Evolutionary conservation across 2,888 invertebrate species (phyloP).

Genomic region (Phaedon cochleariae): DNA sequence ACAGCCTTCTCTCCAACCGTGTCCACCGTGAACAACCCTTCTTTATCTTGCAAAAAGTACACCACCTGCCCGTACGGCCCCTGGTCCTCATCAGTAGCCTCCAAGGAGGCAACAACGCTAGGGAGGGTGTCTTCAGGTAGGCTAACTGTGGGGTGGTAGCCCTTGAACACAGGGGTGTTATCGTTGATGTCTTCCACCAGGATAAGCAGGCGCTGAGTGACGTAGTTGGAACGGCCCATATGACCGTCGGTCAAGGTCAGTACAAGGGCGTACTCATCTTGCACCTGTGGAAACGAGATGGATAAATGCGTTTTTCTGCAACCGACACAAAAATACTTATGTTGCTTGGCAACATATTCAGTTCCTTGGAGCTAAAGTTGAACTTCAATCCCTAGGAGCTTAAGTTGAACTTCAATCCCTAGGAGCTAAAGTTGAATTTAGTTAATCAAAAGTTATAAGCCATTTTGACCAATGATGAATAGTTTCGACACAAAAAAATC

Average conservation of each 20-base stretch:
- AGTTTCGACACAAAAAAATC: too few species aligned
- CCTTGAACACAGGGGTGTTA: constrained; percentile 87
- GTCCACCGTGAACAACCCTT: constrained; percentile 79
- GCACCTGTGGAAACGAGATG: constrained; percentile 64
- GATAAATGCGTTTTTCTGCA: not conserved
- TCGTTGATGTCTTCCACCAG: constrained; percentile 93
- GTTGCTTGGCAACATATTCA: too few species aligned
- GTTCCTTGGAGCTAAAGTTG: too few species aligned
- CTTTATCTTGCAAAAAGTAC: constrained; percentile 82
- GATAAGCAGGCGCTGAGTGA: constrained; percentile 87
- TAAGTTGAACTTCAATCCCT: too few species aligned
- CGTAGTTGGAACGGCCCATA: constrained; percentile 85
- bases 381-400: too few species aligned
- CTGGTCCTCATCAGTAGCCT: constrained; percentile 89
- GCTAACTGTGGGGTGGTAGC: constrained; percentile 83
- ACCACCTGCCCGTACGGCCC: constrained; percentile 93
- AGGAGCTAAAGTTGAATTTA: too few species aligned
- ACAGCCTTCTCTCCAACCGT: constrained; percentile 88
- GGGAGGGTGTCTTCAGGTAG: constrained; percentile 82
- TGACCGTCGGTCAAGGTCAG: constrained; percentile 89
- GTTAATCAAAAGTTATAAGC: too few species aligned
- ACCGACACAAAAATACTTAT: too few species aligned
- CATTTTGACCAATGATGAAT: too few species aligned
- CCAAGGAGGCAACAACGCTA: constrained; percentile 79
- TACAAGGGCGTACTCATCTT: constrained; percentile 89